These are phyloP conservation scores for Willisornis vidua DNA, from an alignment of 2,113 vertebrate genomes.

Conservation along the genomic window DNA sequence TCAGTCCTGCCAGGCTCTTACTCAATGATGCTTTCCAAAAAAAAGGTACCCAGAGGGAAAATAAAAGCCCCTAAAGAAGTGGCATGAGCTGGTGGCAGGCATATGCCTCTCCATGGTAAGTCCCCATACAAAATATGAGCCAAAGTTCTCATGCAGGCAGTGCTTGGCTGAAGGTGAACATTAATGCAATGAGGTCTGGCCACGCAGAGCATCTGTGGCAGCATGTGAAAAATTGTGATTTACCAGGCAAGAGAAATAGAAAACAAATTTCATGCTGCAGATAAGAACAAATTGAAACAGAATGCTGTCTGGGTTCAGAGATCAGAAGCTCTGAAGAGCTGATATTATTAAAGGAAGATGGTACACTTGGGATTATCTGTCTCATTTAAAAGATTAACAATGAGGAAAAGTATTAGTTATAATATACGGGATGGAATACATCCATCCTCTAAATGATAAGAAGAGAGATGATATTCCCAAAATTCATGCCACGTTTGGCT, in stretches of 20 bases:
- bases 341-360: background rate
- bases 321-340: constrained; percentile 1
- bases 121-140: background rate
- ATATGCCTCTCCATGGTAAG: background rate
- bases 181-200: background rate
- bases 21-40: background rate
- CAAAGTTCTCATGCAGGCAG: background rate
- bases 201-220: background rate
- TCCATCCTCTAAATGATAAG: background rate
- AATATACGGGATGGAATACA: background rate
- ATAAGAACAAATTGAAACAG: constrained; percentile 13
- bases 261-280: background rate
- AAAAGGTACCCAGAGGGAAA: background rate
- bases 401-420: background rate
- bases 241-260: background rate
- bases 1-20: background rate
- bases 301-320: background rate
- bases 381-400: constrained; percentile 9
- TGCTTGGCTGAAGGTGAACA: background rate
- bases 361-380: background rate
- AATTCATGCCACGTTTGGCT: constrained; percentile 25
- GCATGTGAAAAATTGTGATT: background rate
- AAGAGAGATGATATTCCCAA: constrained; percentile 6
- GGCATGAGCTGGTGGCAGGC: background rate
- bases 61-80: background rate